Base-by-base conservation (phyloP, 53 echinoderm and acorn worm genomes). In the Mesocentrotus franciscanus region DNA sequence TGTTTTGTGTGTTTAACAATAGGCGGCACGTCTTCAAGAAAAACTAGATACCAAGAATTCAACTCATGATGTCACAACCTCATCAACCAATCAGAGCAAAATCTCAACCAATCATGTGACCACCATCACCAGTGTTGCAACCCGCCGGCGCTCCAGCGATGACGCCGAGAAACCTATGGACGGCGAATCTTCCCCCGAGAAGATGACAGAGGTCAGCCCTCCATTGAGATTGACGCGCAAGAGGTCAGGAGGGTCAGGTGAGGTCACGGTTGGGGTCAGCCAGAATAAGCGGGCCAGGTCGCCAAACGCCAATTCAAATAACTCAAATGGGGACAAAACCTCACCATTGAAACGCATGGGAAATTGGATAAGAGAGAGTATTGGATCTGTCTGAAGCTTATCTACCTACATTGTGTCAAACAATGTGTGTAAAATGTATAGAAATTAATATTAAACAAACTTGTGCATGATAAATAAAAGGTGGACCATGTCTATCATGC, bases 301-400 rank as follows among this genome's bases (percentile, higher is more conserved):
- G 26, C 95, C 78, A 33, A 91, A 95, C 66, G 78, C 95, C 27
- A 95, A 68, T 66, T 92, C 92, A 92, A 95, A 95, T 81, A 95
- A 92, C 56, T 91, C 92, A 8, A 95, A 89, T 71, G 95, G 42
- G 89, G 36, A 32, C 9, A 22, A 81, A 29, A 36, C 34, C 6
- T 95, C 95, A 36, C 96, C 95, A 2, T 83, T 96, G 60, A 78
- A 90, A 30, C 93, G 91, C 26, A 91, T 96, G 20, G 96, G 95
- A 1, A 92, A 20, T 81, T 96, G 95, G 96, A 26, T 95, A 22
- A 62, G 92, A 36, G 85, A 95, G 81, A 96, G 92, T 14, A 79
- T 96, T 26, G 91, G 91, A 36, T 64, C 91, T 18, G 91, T 91
- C 3, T 87, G 29, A 87, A 75, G 10, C 75, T 75, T 10, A 74